Conservation (phyloP, 2,888 invertebrate species). For the Hoplodrina blanda region DNA sequence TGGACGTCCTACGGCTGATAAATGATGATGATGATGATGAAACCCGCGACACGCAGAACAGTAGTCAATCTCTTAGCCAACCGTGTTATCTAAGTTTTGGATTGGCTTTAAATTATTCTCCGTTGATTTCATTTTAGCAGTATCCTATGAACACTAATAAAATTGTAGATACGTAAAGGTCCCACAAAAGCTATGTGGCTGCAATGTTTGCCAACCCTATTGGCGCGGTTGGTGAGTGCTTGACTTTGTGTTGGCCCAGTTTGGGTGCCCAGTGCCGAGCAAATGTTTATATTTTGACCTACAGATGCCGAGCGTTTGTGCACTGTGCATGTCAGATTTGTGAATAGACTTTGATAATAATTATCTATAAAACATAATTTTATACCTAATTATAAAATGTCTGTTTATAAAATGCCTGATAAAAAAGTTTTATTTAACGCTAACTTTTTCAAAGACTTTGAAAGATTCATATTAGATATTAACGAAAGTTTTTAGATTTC, state of each 20-base stretch:
- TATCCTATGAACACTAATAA: neutral
- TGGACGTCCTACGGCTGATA: too few relatives aligned
- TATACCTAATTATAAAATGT: too few relatives aligned
- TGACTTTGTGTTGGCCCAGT: constrained; percentile 22
- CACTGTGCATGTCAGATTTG: neutral
- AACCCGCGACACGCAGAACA: too few relatives aligned
- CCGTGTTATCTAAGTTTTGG: too few relatives aligned
- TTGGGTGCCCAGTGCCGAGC: neutral
- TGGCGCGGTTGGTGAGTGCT: constrained; percentile 34
- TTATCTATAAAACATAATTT: neutral
- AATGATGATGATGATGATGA: too few relatives aligned
- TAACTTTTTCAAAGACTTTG: neutral
- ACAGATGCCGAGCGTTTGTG: neutral
- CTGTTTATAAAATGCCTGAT: too few relatives aligned
- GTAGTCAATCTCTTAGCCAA: too few relatives aligned
- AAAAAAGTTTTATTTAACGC: too few relatives aligned
- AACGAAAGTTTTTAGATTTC: neutral
- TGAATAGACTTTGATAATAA: neutral
- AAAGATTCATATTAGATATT: neutral
- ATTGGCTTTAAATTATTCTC: too few relatives aligned
- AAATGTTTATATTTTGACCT: constrained; percentile 31
- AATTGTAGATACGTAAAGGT: constrained; percentile 5
- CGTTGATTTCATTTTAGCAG: neutral
- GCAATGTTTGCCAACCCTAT: constrained; percentile 28
- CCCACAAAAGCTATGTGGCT: constrained; percentile 24